Percentiles rank a stretch among this genome's conserved stretches.
These are phyloP conservation scores for Dasypus novemcinctus DNA, from an alignment of 2,113 vertebrate genomes.

Conservation along the genomic window DNA sequence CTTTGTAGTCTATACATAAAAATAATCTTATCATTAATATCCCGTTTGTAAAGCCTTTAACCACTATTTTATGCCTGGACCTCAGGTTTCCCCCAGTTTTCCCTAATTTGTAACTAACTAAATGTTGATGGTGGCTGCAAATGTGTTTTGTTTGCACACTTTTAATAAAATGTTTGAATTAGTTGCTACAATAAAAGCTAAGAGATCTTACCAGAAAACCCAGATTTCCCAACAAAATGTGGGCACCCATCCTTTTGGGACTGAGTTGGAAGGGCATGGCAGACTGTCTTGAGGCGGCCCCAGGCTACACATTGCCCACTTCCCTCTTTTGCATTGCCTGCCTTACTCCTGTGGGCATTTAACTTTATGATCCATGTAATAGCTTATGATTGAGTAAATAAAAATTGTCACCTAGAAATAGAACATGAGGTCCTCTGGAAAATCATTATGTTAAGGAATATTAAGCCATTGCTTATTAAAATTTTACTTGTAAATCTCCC, in stretches of 20 bases:
- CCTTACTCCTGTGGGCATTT: not conserved
- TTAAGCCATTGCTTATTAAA: not conserved
- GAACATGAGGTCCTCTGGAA: not conserved
- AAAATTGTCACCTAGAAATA: conserved; percentile 15
- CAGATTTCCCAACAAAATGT: not conserved
- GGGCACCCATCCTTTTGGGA: not conserved
- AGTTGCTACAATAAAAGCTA: not conserved
- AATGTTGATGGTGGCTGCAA: not conserved
- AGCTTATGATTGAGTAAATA: conserved; percentile 35
- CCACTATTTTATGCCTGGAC: not conserved
- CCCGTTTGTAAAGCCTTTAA: not conserved
- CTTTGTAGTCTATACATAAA: not conserved
- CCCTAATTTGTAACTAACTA: not conserved
- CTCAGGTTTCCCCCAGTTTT: not conserved
- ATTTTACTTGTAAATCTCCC: not conserved
- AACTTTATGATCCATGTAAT: conserved; percentile 16
- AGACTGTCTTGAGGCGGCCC: rapidly evolving
- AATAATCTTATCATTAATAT: not conserved
- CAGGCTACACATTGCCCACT: rapidly evolving
- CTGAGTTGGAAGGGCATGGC: rapidly evolving
- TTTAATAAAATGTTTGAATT: not conserved
- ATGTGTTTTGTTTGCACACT: not conserved
- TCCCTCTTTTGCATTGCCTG: not conserved
- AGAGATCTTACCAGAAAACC: conserved; percentile 2
- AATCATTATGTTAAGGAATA: not conserved